A percentile compares a stretch with the other conserved stretches of the same genome.
phyloP scores from a whole-genome alignment of 2,888 invertebrate species.

The Oscheius myriophilus region DNA sequence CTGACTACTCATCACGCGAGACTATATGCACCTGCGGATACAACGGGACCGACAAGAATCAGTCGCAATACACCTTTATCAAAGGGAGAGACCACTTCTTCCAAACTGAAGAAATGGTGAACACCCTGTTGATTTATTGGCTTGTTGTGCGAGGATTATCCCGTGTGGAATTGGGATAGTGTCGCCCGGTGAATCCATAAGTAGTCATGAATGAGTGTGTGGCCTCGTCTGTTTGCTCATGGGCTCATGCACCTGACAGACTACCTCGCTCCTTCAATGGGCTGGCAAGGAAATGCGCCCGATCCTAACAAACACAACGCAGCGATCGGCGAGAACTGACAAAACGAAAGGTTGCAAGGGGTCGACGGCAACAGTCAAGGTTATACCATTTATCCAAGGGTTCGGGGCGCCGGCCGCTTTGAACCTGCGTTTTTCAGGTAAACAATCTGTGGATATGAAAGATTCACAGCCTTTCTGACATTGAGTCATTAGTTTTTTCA shows the following conservation, averaged over 20 bases:
- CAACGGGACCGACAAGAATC: neutral
- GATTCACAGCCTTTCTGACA: neutral
- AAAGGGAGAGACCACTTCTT: too few species aligned
- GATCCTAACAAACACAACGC: constrained; percentile 7
- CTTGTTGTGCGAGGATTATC: neutral
- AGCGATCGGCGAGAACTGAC: neutral
- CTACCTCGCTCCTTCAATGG: constrained; percentile 12
- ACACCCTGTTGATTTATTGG: too few species aligned
- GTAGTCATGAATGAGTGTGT: constrained; percentile 9
- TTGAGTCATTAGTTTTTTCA: neutral
- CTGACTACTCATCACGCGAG: too few species aligned
- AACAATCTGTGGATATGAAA: too few species aligned
- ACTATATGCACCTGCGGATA: neutral
- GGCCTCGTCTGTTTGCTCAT: constrained; percentile 15
- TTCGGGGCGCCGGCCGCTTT: too few species aligned
- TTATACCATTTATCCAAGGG: too few species aligned
- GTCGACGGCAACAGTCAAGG: neutral
- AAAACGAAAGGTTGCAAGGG: neutral
- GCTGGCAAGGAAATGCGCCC: constrained; percentile 9
- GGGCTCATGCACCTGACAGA: constrained; percentile 31
- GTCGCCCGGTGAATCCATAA: neutral
- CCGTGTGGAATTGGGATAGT: neutral
- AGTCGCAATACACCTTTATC: too few species aligned
- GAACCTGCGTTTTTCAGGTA: too few species aligned
- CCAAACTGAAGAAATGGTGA: too few species aligned